Evolutionary conservation across 2,113 vertebrate genomes (phyloP).

Genomic region (Siphamia tubifer): DNA sequence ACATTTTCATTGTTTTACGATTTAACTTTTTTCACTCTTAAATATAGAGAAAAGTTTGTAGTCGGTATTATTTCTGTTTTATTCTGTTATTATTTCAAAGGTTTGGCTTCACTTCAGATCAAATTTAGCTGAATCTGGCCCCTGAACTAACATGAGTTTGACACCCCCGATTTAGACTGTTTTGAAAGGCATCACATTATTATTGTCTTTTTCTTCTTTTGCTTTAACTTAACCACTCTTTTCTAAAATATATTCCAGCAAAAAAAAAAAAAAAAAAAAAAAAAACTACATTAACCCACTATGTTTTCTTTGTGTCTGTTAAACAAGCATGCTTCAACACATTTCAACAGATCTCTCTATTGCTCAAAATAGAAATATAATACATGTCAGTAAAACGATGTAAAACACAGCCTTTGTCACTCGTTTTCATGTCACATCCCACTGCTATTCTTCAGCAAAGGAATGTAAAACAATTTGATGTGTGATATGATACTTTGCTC

Average conservation of each 20-base stretch:
- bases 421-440: slow-evolving; percentile 44
- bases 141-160: too few relatives aligned
- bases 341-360: slow-evolving; percentile 12
- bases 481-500: slow-evolving; percentile 39
- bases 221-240: neutral
- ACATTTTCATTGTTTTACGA: too few relatives aligned
- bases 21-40: too few relatives aligned
- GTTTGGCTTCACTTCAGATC: too few relatives aligned
- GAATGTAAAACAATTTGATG: slow-evolving; percentile 47
- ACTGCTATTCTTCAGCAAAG: slow-evolving; percentile 22
- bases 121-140: too few relatives aligned
- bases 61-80: too few relatives aligned
- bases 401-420: slow-evolving; percentile 20
- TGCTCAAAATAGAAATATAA: slow-evolving; percentile 38
- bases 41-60: too few relatives aligned
- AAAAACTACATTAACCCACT: neutral
- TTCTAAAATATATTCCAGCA: neutral
- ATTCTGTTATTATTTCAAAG: too few relatives aligned
- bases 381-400: slow-evolving; percentile 53
- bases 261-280: too few relatives aligned
- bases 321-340: too few relatives aligned
- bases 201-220: too few relatives aligned
- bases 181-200: neutral
- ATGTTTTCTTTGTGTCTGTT: slow-evolving; percentile 10
- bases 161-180: too few relatives aligned